Percentiles rank a stretch among this genome's conserved stretches.
These are phyloP conservation scores for Diploscapter pachys DNA, from an alignment of 1,140 invertebrate species.

Conservation along the genomic window DNA sequence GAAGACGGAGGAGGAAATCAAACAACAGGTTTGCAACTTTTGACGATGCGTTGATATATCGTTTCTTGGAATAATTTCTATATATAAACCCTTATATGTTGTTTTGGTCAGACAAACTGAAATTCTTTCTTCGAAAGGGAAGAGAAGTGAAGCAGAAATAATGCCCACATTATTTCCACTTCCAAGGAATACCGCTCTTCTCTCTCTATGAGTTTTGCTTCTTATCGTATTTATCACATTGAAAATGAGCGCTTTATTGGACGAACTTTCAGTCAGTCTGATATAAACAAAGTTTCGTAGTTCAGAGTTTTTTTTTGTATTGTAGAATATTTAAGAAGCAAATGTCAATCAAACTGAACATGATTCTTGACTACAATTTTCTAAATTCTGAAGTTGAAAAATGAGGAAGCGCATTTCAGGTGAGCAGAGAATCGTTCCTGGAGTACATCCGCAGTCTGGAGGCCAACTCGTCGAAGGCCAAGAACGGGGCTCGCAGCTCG, in stretches of 20 bases:
- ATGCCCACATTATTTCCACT: not conserved
- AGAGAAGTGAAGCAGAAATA: constrained; percentile 26
- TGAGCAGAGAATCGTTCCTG: constrained; percentile 79
- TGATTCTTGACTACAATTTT: not conserved
- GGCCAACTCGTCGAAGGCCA: constrained; percentile 59
- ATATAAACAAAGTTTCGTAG: not conserved
- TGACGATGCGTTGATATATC: not conserved
- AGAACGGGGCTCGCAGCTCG: too few species aligned
- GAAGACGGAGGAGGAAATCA: constrained; percentile 84
- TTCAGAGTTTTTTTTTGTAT: constrained; percentile 12
- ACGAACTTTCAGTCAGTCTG: too few species aligned
- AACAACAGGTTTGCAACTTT: constrained; percentile 71
- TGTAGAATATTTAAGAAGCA: constrained; percentile 9
- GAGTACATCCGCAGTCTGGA: constrained; percentile 78
- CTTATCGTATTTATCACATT: too few species aligned
- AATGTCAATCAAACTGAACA: not conserved
- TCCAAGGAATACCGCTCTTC: too few species aligned
- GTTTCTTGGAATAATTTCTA: not conserved
- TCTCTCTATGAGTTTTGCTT: too few species aligned
- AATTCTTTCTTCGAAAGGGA: not conserved
- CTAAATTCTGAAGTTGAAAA: not conserved
- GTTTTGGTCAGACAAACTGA: not conserved
- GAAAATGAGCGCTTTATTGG: too few species aligned
- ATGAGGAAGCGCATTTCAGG: constrained; percentile 33
- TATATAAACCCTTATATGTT: not conserved